These are phyloP conservation scores for Amblyopsis hoosieri DNA, from an alignment of 2,797 vertebrate species.

Conservation along the genomic window DNA sequence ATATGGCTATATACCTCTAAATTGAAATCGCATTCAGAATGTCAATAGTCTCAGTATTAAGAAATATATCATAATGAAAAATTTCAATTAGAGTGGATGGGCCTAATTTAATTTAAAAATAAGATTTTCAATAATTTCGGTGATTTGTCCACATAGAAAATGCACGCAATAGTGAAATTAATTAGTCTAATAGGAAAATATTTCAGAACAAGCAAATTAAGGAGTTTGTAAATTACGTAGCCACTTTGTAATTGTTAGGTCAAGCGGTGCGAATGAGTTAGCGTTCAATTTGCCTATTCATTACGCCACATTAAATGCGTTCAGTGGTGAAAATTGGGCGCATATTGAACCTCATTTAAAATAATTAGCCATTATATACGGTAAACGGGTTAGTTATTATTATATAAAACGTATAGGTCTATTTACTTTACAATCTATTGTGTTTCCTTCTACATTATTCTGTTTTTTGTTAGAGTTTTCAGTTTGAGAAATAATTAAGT, in stretches of 20 bases:
- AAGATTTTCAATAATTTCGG: background rate
- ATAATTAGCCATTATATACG: background rate
- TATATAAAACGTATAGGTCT: background rate
- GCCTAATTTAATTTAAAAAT: too few relatives aligned
- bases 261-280: conserved; percentile 50
- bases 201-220: conserved; percentile 60
- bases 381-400: conserved; percentile 10
- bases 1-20: too few relatives aligned
- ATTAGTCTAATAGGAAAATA: conserved; percentile 15
- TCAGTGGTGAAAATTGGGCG: conserved; percentile 8
- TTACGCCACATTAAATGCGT: conserved; percentile 24
- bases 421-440: background rate
- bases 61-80: too few relatives aligned
- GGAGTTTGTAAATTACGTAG: conserved; percentile 26
- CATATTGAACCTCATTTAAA: conserved; percentile 18
- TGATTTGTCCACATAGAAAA: background rate
- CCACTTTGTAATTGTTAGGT: conserved; percentile 49
- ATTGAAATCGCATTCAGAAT: too few relatives aligned
- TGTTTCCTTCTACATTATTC: too few relatives aligned
- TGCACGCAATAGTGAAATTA: conserved; percentile 8
- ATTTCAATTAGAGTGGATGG: too few relatives aligned
- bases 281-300: conserved; percentile 30
- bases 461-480: background rate
- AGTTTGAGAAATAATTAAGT: conserved; percentile 1
- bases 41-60: too few relatives aligned